Conservation (phyloP, 1,140 invertebrate genomes). For the Drosophila ohnishii region DNA sequence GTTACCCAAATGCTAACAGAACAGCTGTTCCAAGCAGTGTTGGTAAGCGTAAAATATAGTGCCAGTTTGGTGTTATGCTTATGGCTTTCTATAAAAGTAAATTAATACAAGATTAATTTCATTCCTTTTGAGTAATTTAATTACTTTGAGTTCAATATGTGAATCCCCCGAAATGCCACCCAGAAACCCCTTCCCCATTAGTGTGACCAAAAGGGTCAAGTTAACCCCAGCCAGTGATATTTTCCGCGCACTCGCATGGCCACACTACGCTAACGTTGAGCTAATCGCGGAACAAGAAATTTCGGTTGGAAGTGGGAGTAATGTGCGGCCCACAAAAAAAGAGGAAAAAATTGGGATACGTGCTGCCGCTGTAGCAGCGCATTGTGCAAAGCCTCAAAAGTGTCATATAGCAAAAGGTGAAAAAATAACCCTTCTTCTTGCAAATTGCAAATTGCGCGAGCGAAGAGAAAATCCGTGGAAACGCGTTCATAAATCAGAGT, state of each 20-base stretch:
- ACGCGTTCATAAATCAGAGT: conserved; percentile 21
- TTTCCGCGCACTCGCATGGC: background rate
- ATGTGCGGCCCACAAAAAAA: conserved; percentile 35
- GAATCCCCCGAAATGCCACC: background rate
- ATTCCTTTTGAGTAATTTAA: background rate
- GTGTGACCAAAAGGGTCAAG: background rate
- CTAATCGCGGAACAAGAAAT: conserved; percentile 26
- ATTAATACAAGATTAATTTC: background rate
- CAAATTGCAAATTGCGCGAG: background rate
- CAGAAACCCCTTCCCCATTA: background rate
- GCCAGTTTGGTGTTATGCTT: background rate
- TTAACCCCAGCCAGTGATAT: background rate
- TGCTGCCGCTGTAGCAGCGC: conserved; percentile 16
- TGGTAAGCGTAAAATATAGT: background rate
- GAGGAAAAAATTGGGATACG: conserved; percentile 26
- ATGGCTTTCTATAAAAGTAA: background rate
- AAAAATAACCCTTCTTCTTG: background rate
- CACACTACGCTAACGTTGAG: conserved; percentile 17
- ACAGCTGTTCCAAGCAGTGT: conserved; percentile 6
- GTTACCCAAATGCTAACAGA: background rate
- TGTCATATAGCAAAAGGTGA: conserved; percentile 28
- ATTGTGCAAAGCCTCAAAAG: conserved; percentile 54
- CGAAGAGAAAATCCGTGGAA: conserved; percentile 5
- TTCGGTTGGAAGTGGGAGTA: conserved; percentile 32
- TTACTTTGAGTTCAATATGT: background rate